phyloP scores from a whole-genome alignment of 2,797 vertebrate species.

The Mycteria americana region DNA sequence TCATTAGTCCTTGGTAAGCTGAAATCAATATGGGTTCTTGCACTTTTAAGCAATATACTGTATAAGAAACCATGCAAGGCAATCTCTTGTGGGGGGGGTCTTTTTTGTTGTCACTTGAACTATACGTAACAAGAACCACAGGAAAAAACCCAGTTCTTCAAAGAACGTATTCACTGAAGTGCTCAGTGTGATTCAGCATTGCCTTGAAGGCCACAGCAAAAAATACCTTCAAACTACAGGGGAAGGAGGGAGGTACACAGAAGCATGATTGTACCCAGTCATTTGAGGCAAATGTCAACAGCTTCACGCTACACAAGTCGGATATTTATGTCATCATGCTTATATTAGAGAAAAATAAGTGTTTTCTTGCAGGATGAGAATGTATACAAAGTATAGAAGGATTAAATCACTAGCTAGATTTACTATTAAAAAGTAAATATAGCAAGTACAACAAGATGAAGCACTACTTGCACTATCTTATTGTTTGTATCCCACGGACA shows the following conservation, averaged over 20 bases:
- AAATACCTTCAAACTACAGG: neutral
- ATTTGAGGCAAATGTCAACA: conserved; percentile 38
- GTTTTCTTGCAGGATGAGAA: neutral
- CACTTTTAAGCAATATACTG: neutral
- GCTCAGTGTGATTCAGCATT: neutral
- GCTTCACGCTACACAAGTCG: neutral
- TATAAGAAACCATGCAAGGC: neutral
- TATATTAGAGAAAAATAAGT: neutral
- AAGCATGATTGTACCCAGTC: conserved; percentile 13
- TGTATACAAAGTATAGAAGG: neutral
- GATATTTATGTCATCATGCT: neutral
- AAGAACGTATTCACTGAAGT: conserved; percentile 2
- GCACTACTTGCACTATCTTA: neutral
- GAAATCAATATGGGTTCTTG: neutral
- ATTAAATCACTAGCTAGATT: neutral
- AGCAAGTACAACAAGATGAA: neutral
- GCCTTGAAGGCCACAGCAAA: neutral
- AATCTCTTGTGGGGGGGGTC: neutral
- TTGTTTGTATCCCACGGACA: neutral
- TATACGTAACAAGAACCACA: conserved; percentile 9
- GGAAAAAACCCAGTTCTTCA: neutral
- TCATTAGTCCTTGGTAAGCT: neutral
- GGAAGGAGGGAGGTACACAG: neutral
- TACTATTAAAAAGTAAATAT: neutral
- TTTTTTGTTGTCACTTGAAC: conserved; percentile 17